Evolutionary conservation across 2,888 invertebrate genomes (phyloP).

Genomic region (Nomada fucata): DNA sequence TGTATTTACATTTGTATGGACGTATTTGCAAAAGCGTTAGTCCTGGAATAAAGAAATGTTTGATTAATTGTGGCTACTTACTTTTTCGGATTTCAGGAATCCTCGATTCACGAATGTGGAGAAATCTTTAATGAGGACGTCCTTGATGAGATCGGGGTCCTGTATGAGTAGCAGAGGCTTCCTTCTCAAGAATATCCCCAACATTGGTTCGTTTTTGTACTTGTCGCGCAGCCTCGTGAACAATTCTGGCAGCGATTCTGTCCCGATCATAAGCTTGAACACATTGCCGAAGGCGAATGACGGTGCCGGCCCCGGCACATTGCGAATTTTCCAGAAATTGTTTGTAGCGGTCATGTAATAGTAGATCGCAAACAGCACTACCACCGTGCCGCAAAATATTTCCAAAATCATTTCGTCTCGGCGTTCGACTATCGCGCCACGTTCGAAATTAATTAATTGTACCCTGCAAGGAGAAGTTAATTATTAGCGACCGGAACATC

Average conservation of each 20-base stretch:
- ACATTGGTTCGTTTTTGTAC: conserved; percentile 19
- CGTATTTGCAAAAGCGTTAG: too few relatives aligned
- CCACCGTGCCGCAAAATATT: conserved; percentile 78
- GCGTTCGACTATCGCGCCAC: neutral
- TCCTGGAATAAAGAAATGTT: neutral
- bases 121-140: conserved; percentile 84
- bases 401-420: conserved; percentile 22
- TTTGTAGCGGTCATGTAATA: conserved; percentile 20
- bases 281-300: conserved; percentile 17
- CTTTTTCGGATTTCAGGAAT: conserved; percentile 26
- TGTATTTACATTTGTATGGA: too few relatives aligned
- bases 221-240: neutral
- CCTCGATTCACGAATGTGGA: conserved; percentile 77
- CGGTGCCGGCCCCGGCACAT: conserved; percentile 71
- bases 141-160: conserved; percentile 81
- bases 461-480: neutral
- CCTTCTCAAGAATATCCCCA: conserved; percentile 27
- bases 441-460: too few relatives aligned
- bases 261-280: neutral
- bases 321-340: conserved; percentile 27
- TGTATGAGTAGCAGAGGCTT: conserved; percentile 1
- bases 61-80: neutral
- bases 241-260: neutral
- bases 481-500: too few relatives aligned
- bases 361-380: conserved; percentile 31